Percentiles rank a stretch among this genome's conserved stretches.
These are phyloP conservation scores for Oscheius onirici DNA, from an alignment of 2,888 invertebrate genomes.

Conservation along the genomic window DNA sequence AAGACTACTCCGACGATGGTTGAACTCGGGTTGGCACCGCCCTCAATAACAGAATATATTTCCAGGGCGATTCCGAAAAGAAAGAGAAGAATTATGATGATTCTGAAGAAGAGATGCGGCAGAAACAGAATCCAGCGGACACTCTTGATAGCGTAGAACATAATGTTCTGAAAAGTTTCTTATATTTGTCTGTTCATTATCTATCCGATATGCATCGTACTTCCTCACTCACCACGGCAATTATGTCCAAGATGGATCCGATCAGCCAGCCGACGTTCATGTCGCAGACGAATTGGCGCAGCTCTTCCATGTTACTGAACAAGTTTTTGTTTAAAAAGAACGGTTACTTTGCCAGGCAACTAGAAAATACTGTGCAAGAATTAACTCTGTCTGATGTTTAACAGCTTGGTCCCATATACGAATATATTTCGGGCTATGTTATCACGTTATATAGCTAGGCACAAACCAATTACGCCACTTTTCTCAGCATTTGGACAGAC, in stretches of 20 bases:
- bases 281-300: conserved; percentile 40
- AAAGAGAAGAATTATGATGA: conserved; percentile 6
- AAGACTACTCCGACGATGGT: conserved; percentile 15
- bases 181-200: too few relatives aligned
- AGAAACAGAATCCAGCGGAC: conserved; percentile 55
- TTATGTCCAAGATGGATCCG: conserved; percentile 54
- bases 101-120: conserved; percentile 58
- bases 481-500: too few relatives aligned
- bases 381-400: too few relatives aligned
- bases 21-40: conserved; percentile 12
- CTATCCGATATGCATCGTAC: too few relatives aligned
- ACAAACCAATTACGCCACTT: neutral
- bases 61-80: conserved; percentile 8
- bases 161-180: conserved; percentile 35
- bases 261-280: conserved; percentile 54
- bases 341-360: too few relatives aligned
- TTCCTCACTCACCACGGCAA: conserved; percentile 41
- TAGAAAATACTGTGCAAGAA: too few relatives aligned
- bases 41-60: conserved; percentile 16
- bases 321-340: neutral
- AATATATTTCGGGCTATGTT: too few relatives aligned
- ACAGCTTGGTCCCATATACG: too few relatives aligned
- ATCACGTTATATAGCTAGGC: too few relatives aligned
- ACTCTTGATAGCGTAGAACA: conserved; percentile 65
- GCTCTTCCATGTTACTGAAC: conserved; percentile 5